Base-by-base conservation (phyloP, 2,888 invertebrate genomes). In the Volucella inflata region DNA sequence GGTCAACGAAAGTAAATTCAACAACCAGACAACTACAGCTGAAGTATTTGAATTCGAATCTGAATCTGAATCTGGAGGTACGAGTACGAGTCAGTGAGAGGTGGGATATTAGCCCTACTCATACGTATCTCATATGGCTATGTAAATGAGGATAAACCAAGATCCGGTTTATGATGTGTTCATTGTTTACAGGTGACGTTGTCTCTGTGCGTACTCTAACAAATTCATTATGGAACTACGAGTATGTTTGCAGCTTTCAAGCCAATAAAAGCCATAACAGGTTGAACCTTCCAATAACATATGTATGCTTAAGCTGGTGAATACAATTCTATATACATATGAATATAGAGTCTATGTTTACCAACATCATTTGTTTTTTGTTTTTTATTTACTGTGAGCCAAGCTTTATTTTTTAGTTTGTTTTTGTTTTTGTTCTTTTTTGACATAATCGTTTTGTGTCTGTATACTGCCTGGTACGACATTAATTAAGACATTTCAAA, bases 161-260 rank as follows among this genome's bases (percentile, higher is more conserved):
- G 65, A 70, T 77, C 77, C 77, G 77, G 77, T 77, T 77, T 77
- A 68, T 70, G 77, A 77, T 70, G 62, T 53, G 38, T 68, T 62
- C 16, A 70, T 62, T 77, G 77, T 77, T 77, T 77, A 70, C 77
- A 77, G 70, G 55, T 77, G 77, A 70, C 60, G 77, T 77, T 16
- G 77, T 62, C 60, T 70, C 70, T 16, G 60, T 68, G 8, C 16
- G 59, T 11, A 16, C 36, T 53, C 40, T 17, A 55, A 64, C 36
- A 17, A 30, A 55, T 16, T 40, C 38, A 17, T n/a, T 51, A 17
- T 55, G 48, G 36, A 68, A 36, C 44, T 60, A 60, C 60, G 16
- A 38, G 36, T 36, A 16, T 38, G 40, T 57, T 65, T 48, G 48
- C 38, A 59, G 14, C 30, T 36, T 12, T 4, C 36, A 42, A 68